Conservation (phyloP, 2,888 invertebrate species). For the Chorisops tibialis region DNA sequence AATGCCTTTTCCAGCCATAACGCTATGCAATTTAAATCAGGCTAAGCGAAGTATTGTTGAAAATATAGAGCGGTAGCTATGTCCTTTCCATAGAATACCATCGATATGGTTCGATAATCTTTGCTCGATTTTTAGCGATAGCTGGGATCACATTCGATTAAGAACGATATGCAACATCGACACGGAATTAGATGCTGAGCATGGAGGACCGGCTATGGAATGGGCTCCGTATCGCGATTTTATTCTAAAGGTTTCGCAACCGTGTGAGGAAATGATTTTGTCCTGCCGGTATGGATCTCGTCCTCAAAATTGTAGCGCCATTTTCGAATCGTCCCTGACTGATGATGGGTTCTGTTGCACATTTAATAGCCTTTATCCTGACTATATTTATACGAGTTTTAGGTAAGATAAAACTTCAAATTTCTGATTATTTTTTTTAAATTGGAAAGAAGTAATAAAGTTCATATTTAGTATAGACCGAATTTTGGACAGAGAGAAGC, state of each 20-base stretch:
- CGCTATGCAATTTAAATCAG: conserved; percentile 81
- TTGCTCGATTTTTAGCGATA: conserved; percentile 36
- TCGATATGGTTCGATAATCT: background rate
- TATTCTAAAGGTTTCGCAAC: conserved; percentile 54
- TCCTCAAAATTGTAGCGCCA: conserved; percentile 59
- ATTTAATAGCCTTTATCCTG: conserved; percentile 72
- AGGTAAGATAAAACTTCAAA: too few relatives aligned
- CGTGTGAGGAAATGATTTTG: conserved; percentile 70
- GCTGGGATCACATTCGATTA: conserved; percentile 1
- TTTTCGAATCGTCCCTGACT: conserved; percentile 74
- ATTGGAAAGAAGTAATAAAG: too few relatives aligned
- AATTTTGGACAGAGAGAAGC: background rate
- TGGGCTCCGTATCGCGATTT: conserved; percentile 28
- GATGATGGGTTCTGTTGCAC: conserved; percentile 84
- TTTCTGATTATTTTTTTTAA: too few relatives aligned
- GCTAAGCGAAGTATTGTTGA: conserved; percentile 67
- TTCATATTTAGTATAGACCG: background rate
- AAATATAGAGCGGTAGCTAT: conserved; percentile 52
- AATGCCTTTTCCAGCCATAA: conserved; percentile 80
- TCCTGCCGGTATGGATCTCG: conserved; percentile 67
- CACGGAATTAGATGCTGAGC: background rate
- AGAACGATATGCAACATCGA: background rate
- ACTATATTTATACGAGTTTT: conserved; percentile 68
- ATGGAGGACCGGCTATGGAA: background rate
- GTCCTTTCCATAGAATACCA: background rate